Conservation (phyloP, 2,113 vertebrate species). For the Sminthopsis crassicaudata region DNA sequence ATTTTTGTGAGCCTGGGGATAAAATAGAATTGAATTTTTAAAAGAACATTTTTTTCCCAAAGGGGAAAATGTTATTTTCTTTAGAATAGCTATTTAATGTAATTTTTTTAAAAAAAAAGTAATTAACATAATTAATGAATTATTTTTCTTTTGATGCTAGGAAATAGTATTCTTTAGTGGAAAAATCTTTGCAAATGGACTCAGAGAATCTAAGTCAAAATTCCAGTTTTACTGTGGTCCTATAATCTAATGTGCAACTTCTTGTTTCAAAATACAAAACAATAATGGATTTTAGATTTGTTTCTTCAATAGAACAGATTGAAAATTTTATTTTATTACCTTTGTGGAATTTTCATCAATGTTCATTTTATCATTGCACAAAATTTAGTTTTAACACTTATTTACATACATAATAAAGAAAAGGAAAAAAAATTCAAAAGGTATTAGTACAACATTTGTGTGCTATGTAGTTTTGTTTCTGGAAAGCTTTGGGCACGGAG, state of each 20-base stretch:
- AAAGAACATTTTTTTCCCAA: background rate
- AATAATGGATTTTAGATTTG: background rate
- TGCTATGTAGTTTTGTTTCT: background rate
- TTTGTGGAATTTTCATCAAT: background rate
- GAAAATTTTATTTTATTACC: background rate
- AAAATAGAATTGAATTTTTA: slow-evolving; percentile 16
- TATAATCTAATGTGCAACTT: background rate
- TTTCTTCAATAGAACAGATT: background rate
- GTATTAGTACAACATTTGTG: background rate
- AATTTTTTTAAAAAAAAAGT: background rate
- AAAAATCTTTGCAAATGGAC: background rate
- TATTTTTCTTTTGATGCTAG: background rate
- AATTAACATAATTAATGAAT: background rate
- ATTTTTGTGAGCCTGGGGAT: slow-evolving; percentile 54
- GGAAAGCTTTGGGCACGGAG: background rate
- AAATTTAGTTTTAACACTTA: background rate
- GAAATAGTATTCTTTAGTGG: background rate
- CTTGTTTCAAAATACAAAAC: background rate
- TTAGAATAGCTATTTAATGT: slow-evolving; percentile 41
- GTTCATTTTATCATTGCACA: background rate
- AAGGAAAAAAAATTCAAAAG: background rate
- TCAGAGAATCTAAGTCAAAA: background rate
- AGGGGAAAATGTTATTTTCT: slow-evolving; percentile 4
- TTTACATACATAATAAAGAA: background rate
- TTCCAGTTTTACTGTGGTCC: background rate